Percentiles rank a stretch among this genome's conserved stretches.
Conservation (phyloP, 2,888 invertebrate species). For the Leptinotarsa tumamoca region DNA sequence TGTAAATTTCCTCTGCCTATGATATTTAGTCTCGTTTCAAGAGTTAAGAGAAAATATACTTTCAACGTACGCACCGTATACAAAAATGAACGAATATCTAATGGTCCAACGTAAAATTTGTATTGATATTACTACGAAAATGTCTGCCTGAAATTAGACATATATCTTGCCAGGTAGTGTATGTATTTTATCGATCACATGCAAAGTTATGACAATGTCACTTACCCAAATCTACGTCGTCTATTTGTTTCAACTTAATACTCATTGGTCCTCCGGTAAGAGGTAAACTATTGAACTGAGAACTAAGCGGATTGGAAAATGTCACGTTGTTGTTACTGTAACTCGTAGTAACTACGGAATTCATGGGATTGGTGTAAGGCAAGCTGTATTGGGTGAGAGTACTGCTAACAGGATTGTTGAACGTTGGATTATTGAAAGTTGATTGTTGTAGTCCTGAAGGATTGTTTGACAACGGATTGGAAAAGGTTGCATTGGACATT, state of each 20-base stretch:
- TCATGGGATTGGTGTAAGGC: slow-evolving; percentile 55
- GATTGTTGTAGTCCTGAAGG: slow-evolving; percentile 60
- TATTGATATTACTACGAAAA: too few relatives aligned
- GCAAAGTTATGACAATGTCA: neutral
- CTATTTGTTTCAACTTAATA: slow-evolving; percentile 79
- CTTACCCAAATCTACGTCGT: slow-evolving; percentile 77
- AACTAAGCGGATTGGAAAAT: slow-evolving; percentile 76
- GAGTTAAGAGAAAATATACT: too few relatives aligned
- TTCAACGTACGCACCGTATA: too few relatives aligned
- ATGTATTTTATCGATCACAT: neutral
- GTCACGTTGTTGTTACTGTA: slow-evolving; percentile 67
- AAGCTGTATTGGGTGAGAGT: slow-evolving; percentile 67
- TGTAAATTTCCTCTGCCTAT: too few relatives aligned
- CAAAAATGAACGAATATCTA: too few relatives aligned
- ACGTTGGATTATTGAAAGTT: slow-evolving; percentile 55
- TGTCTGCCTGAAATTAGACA: too few relatives aligned
- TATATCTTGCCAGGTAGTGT: too few relatives aligned
- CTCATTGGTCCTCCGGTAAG: slow-evolving; percentile 65
- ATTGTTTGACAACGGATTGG: slow-evolving; percentile 65
- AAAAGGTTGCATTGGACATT: slow-evolving; percentile 69
- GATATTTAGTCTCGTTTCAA: too few relatives aligned
- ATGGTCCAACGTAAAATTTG: too few relatives aligned
- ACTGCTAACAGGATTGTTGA: slow-evolving; percentile 66
- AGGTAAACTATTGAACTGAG: slow-evolving; percentile 70
- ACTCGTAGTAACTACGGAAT: slow-evolving; percentile 62